Base-by-base conservation (phyloP, 2,113 vertebrate genomes). In the Phoxinus phoxinus region DNA sequence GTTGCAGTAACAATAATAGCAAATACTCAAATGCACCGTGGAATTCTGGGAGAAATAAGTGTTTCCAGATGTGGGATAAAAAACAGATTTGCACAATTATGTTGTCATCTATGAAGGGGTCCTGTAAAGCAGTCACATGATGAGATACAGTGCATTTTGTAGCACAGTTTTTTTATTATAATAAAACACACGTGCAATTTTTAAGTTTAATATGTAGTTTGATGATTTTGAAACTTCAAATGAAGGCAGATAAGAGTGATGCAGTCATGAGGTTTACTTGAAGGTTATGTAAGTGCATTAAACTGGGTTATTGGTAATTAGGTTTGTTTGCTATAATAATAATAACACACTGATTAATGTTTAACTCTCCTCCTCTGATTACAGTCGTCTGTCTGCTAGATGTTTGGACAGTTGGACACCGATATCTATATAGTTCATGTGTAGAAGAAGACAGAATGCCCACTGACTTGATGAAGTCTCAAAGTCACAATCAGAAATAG, bases 261-360 rank as follows among this genome's bases (percentile, higher is more conserved):
- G 58, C 17, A 4, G 46, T 37, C 27, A 69, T 27, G 19, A 23
- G 23, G 72, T 84, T 48, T 51, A 77, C 12, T 81, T 76, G 71
- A 69, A 46, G 30, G 23, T 48, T 80, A 46, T 44, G 48, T 46
- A 80, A 72, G 32, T 23, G n/a, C 65, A 30, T 44, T 85, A 72
- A 85, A 75, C 30, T 67, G 44, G 35, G 44, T 76, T 35, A 69
- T 83, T 83, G 59, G 63, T 51, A 86, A 84, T 88, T 86, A 79
- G 65, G 41, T 51, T 81, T 48, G 86, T 86, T 86, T 80, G 81
- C 44, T 12, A 2, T 56, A 19, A 75, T 81, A 37, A 74, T 73
- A 65, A 84, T 56, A 84, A 84, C 79, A 74, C 72, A 4, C 25
- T 44, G 59, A 13, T 35, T 78, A 83, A 87, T 63, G 41, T 83